Percentiles rank a stretch among this genome's conserved stretches.
phyloP scores from a whole-genome alignment of 1,140 invertebrate species.

The Chrysopa pallens region DNA sequence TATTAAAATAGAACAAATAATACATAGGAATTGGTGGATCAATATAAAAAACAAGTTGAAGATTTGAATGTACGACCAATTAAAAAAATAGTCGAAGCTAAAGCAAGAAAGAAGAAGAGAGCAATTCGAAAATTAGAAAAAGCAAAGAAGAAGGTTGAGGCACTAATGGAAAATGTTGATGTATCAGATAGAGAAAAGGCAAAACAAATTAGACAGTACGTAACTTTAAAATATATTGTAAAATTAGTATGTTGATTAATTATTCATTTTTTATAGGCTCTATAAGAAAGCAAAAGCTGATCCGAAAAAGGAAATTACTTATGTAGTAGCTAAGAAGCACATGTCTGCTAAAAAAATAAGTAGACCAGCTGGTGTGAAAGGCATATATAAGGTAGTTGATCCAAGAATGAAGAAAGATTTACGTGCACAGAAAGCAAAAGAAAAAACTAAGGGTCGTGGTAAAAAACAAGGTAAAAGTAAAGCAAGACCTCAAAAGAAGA shows the following conservation, averaged over 20 bases:
- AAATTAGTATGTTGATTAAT: slow-evolving; percentile 1
- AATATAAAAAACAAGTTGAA: slow-evolving; percentile 57
- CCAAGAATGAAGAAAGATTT: slow-evolving; percentile 90
- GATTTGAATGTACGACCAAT: slow-evolving; percentile 89
- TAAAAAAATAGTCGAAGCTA: slow-evolving; percentile 97
- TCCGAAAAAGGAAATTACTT: slow-evolving; percentile 79
- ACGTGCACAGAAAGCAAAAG: slow-evolving; percentile 44
- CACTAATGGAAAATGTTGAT: slow-evolving; percentile 75
- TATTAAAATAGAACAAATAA: slow-evolving; percentile 2
- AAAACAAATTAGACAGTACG: slow-evolving; percentile 75
- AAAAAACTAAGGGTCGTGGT: slow-evolving; percentile 24
- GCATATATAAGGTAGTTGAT: slow-evolving; percentile 89
- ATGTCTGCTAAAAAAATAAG: slow-evolving; percentile 52
- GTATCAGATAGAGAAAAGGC: slow-evolving; percentile 82
- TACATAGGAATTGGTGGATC: slow-evolving; percentile 40
- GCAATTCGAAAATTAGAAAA: slow-evolving; percentile 72
- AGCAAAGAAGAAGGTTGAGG: slow-evolving; percentile 90
- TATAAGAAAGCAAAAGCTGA: slow-evolving; percentile 80
- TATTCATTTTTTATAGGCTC: slow-evolving; percentile 36
- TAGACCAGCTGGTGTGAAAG: slow-evolving; percentile 75
- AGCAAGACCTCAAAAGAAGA: slow-evolving; percentile 1
- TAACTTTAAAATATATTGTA: slow-evolving; percentile 6
- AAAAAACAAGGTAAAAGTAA: slow-evolving; percentile 1
- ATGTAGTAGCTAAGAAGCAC: slow-evolving; percentile 83
- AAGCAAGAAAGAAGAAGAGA: slow-evolving; percentile 89